Base-by-base conservation (phyloP, 1,140 invertebrate genomes). In the Copidosoma floridanum region DNA sequence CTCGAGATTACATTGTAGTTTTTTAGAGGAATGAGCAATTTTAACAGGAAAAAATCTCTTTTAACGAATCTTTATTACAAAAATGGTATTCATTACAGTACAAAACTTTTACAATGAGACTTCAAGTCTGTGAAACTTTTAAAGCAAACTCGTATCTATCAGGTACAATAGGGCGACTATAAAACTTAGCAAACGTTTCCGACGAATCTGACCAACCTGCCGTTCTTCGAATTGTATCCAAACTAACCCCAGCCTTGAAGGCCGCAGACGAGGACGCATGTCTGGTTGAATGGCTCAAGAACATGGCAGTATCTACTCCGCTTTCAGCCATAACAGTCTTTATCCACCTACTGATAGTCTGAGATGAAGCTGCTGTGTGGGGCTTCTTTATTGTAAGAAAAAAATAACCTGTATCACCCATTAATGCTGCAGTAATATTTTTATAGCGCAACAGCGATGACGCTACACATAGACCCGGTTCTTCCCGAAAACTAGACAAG, bases 301-400 rank as follows among this genome's bases (percentile, higher is more conserved):
- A 66, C 7, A 60, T 48, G 8, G 29, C 14, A 12, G 29, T 46
- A 54, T 66, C 61, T 23, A 66, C 48, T 32, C 58, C 58, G 51
- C 55, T 56, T 7, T 56, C 50, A 4, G 3, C 6, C 24, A 61
- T 47, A 6, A 59, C 14, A 1, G 1, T 11, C n/a, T 57, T 61
- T 26, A 66, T 50, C 57, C 61, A 66, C n/a, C 46, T 44, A 26
- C 50, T 57, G 4, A 65, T 38, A 1, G 58, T 61, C 40, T 65
- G 63, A 2, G 47, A 26, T 20, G 23, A 6, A 8, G 47, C 54
- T 1, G 24, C 2, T 48, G 53, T 59, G 26, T 20, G 44, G 10
- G 63, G 63, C 8, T 41, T 26, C 48, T 54, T 61, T 5, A 14
- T 32, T 11, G 59, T 26, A 16, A 65, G 44, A 46, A 65, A 61